Evolutionary conservation across 2,113 vertebrate genomes (phyloP).

Genomic region (Hemibates koningsi): DNA sequence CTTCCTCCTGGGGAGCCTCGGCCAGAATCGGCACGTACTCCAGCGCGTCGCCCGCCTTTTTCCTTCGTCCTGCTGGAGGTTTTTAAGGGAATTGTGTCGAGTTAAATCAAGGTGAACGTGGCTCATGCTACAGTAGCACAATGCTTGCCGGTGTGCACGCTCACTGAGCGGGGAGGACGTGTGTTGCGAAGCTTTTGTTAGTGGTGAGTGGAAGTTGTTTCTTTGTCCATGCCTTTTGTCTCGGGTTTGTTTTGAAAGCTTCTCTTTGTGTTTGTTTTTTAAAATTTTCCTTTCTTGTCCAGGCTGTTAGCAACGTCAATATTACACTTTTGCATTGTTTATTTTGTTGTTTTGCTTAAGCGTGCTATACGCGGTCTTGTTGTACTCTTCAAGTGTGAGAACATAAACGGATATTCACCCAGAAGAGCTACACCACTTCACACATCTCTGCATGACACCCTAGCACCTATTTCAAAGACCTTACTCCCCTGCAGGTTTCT

Average conservation of each 20-base stretch:
- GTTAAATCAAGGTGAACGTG: not conserved
- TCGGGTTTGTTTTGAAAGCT: not conserved
- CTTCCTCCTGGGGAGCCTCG: not conserved
- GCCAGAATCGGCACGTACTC: not conserved
- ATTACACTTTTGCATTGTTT: not conserved
- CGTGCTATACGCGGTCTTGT: not conserved
- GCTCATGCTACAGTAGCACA: not conserved
- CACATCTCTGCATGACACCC: not conserved
- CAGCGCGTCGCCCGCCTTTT: not conserved
- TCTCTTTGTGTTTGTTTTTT: not conserved
- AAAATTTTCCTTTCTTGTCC: not conserved
- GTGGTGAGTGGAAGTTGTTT: not conserved
- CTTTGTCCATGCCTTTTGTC: not conserved
- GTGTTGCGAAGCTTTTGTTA: not conserved
- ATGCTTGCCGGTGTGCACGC: not conserved
- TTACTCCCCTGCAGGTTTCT: not conserved
- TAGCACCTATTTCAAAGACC: not conserved
- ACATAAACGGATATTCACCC: not conserved
- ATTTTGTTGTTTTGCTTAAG: not conserved
- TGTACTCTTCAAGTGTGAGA: not conserved
- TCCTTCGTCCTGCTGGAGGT: not conserved
- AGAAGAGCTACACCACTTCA: not conserved
- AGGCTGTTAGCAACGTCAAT: not conserved
- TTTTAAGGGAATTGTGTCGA: not conserved
- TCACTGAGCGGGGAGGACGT: not conserved